Evolutionary conservation across 2,888 invertebrate species (phyloP).

Genomic region (Polydrusus tereticollis): DNA sequence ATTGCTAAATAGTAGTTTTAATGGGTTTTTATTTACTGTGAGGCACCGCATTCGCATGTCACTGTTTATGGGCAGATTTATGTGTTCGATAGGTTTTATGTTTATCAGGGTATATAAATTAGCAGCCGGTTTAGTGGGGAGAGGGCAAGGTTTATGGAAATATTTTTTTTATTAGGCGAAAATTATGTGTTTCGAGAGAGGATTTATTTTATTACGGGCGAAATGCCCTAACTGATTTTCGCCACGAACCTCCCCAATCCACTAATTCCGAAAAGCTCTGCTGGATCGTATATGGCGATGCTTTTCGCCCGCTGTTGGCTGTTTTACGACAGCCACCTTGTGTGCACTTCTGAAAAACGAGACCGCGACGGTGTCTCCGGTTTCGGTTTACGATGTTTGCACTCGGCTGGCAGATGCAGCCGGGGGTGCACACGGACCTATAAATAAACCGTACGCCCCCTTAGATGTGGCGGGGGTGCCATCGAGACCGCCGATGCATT

Average conservation of each 20-base stretch:
- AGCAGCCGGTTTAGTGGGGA: background rate
- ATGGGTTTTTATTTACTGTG: background rate
- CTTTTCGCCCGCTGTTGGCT: background rate
- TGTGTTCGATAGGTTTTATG: background rate
- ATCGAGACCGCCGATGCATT: constrained; percentile 6
- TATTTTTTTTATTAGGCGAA: too few species aligned
- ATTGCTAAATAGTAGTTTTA: constrained; percentile 7
- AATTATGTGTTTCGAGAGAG: too few species aligned
- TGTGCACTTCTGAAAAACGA: constrained; percentile 20
- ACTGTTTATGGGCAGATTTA: background rate
- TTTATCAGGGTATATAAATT: background rate
- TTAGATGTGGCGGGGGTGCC: background rate
- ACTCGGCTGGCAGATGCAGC: constrained; percentile 34
- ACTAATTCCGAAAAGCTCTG: too few species aligned
- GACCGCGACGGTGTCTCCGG: constrained; percentile 28
- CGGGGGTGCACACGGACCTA: constrained; percentile 21
- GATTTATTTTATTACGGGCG: too few species aligned
- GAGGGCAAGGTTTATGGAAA: too few species aligned
- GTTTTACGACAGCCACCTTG: constrained; percentile 14
- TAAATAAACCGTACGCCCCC: constrained; percentile 30
- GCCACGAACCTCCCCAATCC: too few species aligned
- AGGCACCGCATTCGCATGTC: background rate
- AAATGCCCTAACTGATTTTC: too few species aligned
- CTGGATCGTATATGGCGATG: too few species aligned
- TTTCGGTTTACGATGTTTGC: constrained; percentile 41